phyloP scores from a whole-genome alignment of 2,888 invertebrate species.

The Protodeltote pygarga region DNA sequence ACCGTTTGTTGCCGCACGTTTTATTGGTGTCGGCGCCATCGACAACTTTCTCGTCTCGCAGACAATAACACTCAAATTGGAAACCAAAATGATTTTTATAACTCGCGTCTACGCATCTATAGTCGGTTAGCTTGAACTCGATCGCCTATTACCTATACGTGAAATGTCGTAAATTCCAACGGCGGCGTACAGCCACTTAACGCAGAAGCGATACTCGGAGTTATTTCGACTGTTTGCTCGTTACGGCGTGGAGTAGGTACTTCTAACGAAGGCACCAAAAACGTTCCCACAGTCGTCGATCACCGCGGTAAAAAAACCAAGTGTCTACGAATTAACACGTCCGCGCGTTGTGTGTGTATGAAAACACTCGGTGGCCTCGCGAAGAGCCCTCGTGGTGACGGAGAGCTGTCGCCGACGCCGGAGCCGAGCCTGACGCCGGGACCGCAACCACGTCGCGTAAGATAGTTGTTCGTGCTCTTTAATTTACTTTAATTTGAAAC shows the following conservation, averaged over 20 bases:
- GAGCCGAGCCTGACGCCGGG: conserved; percentile 48
- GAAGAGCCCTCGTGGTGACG: conserved; percentile 82
- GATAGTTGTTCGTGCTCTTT: conserved; percentile 77
- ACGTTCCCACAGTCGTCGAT: conserved; percentile 86
- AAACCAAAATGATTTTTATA: conserved; percentile 82
- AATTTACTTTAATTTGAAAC: conserved; percentile 81
- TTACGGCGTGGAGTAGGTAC: conserved; percentile 80
- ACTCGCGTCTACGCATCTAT: conserved; percentile 60
- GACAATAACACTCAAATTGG: conserved; percentile 84
- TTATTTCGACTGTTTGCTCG: conserved; percentile 83
- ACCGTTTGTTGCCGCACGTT: conserved; percentile 69
- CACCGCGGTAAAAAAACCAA: conserved; percentile 82
- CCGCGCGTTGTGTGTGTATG: conserved; percentile 82
- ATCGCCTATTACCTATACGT: conserved; percentile 68
- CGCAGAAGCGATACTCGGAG: conserved; percentile 79
- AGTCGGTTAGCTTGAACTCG: conserved; percentile 67
- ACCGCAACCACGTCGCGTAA: conserved; percentile 72
- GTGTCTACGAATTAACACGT: conserved; percentile 87
- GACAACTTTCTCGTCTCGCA: conserved; percentile 83
- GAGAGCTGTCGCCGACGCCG: conserved; percentile 72
- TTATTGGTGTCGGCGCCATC: conserved; percentile 85
- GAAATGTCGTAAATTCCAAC: conserved; percentile 80
- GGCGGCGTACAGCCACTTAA: conserved; percentile 77
- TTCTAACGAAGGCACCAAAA: conserved; percentile 84
- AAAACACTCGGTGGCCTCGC: conserved; percentile 82